Base-by-base conservation (phyloP, 2,797 vertebrate species). In the Dicrostonyx torquatus region DNA sequence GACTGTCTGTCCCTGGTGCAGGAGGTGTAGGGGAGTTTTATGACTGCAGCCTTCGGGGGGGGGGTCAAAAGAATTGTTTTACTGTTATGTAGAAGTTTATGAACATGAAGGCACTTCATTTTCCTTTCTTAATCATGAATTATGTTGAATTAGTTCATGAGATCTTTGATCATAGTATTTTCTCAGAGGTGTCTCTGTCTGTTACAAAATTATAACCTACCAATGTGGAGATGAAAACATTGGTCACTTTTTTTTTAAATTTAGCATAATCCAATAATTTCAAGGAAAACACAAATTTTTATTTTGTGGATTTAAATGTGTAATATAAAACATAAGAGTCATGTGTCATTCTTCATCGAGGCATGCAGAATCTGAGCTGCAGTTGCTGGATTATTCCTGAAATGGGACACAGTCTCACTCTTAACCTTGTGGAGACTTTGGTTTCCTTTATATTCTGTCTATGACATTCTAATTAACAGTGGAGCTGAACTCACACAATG, bases 231-330 rank as follows among this genome's bases (percentile, higher is more conserved):
- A 76, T 43, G 26, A 80, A 94, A n/a, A 10, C 60, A 68, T 87
- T 55, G 34, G 48, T 13, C 40, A 24, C 87, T 64, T 77, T 88
- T 76, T 87, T 90, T 76, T 80, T n/a, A n/a, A 58, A 15, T 66
- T 11, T 93, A 66, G 66, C 22, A 60, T 40, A n/a, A 75, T 64
- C 48, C 80, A 26, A 48, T 82, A 86, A 89, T 93, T 90, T 94
- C 55, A 77, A 58, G 84, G 73, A 53, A 75, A 90, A 72, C 7
- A 43, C 64, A 43, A 6, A 58, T 90, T 91, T 90, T 82, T 24
- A 73, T 78, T 86, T 83, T 22, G 11, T 70, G n/a, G 9, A 58
- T 89, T 91, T 96, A n/a, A 76, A 48, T 93, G 6, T 84, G 0
- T 78, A 64, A 66, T 58, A 20, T n/a, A 78, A 93, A 86, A 40